A percentile compares a stretch with the other conserved stretches of the same genome.
These are phyloP conservation scores for Sinosuthora webbiana DNA, from an alignment of 2,113 vertebrate species.

Conservation along the genomic window DNA sequence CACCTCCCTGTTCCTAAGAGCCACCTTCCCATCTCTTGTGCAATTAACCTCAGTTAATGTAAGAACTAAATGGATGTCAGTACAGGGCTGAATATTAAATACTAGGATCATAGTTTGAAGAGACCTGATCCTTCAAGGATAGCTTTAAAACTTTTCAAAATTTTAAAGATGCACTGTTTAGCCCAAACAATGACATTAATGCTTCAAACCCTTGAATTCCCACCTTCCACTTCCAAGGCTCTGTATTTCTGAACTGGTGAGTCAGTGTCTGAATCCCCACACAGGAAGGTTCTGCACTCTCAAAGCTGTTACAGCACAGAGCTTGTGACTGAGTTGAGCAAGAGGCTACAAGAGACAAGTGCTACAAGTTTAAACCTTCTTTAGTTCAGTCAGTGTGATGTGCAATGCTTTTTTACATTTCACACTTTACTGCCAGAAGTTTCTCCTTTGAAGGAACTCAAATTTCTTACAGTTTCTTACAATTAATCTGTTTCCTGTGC, in stretches of 20 bases:
- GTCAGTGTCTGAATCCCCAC: neutral
- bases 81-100: neutral
- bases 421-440: neutral
- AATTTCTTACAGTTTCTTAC: too few species aligned
- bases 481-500: neutral
- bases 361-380: neutral
- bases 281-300: neutral
- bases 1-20: neutral
- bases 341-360: neutral
- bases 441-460: neutral
- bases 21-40: neutral
- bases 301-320: neutral
- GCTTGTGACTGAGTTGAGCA: rapidly evolving
- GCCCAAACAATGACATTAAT: neutral
- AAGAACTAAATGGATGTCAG: neutral
- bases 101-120: neutral
- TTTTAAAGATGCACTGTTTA: neutral
- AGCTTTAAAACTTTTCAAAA: rapidly evolving
- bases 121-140: neutral
- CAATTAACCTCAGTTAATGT: neutral
- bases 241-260: neutral
- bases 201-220: neutral
- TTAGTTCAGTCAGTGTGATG: neutral
- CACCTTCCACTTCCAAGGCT: neutral
- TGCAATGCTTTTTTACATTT: neutral